Conservation (phyloP, 2,797 vertebrate genomes). For the Triplophysa yarkandensis region DNA sequence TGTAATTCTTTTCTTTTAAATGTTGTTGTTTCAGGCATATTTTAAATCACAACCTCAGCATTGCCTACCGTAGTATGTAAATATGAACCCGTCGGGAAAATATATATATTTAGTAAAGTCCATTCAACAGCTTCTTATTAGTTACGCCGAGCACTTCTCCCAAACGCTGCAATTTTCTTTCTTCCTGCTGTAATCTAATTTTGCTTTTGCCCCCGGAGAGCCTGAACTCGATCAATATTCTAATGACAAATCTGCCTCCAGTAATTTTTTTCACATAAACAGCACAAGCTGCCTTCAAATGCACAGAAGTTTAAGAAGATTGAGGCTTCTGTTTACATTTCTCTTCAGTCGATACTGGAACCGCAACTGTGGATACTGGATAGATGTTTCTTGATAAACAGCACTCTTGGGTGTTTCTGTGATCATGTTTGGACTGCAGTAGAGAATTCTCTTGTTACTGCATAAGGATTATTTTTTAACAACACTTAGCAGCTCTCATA, state of each 20-base stretch:
- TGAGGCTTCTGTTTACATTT: neutral
- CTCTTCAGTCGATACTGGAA: slow-evolving; percentile 8
- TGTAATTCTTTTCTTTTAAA: neutral
- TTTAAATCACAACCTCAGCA: neutral
- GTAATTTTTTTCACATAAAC: slow-evolving; percentile 32
- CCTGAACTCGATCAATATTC: slow-evolving; percentile 32
- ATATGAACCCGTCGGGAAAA: neutral
- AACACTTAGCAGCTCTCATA: neutral
- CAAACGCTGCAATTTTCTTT: slow-evolving; percentile 16
- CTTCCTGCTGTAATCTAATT: slow-evolving; percentile 33
- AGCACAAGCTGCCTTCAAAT: slow-evolving; percentile 3
- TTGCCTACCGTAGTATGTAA: slow-evolving; percentile 3
- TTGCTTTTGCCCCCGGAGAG: slow-evolving; percentile 18
- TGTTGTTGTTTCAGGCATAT: neutral
- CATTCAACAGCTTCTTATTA: slow-evolving; percentile 27
- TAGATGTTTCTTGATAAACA: neutral
- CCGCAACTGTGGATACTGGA: neutral
- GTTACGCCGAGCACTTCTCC: slow-evolving; percentile 21
- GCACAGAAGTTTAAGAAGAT: slow-evolving; percentile 10
- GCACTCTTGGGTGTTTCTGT: neutral
- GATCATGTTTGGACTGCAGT: neutral
- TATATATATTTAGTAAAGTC: neutral
- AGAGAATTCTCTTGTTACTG: neutral
- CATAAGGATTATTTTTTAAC: neutral
- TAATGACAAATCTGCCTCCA: slow-evolving; percentile 42